Conservation (phyloP, 2,797 vertebrate species). For the Pangasius djambal region DNA sequence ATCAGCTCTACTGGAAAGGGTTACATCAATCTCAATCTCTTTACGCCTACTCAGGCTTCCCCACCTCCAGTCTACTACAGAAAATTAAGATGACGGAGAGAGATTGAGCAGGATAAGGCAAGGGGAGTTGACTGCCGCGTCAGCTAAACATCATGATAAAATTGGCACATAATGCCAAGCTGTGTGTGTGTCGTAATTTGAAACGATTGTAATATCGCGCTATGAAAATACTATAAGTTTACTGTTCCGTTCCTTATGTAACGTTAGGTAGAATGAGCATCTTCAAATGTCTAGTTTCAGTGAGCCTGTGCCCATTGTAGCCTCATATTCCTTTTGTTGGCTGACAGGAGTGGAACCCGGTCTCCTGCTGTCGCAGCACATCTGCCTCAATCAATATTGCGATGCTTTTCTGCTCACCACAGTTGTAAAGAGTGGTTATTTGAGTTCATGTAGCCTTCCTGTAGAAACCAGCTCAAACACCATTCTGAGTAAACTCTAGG, state of each 20-base stretch:
- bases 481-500: background rate
- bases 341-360: background rate
- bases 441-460: background rate
- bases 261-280: background rate
- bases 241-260: background rate
- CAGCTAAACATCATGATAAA: background rate
- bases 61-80: background rate
- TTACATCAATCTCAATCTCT: background rate
- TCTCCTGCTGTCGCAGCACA: background rate
- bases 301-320: background rate
- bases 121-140: background rate
- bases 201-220: background rate
- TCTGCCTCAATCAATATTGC: background rate
- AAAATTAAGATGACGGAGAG: background rate
- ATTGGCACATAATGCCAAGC: background rate
- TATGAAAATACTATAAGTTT: background rate
- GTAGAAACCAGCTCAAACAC: background rate
- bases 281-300: background rate
- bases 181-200: background rate
- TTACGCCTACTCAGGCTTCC: slow-evolving; percentile 3
- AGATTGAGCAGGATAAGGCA: background rate
- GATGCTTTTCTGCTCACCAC: background rate
- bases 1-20: background rate
- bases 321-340: background rate
- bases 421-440: background rate